Evolutionary conservation across 1,140 invertebrate species (phyloP).

Genomic region (Calephelis virginiensis): DNA sequence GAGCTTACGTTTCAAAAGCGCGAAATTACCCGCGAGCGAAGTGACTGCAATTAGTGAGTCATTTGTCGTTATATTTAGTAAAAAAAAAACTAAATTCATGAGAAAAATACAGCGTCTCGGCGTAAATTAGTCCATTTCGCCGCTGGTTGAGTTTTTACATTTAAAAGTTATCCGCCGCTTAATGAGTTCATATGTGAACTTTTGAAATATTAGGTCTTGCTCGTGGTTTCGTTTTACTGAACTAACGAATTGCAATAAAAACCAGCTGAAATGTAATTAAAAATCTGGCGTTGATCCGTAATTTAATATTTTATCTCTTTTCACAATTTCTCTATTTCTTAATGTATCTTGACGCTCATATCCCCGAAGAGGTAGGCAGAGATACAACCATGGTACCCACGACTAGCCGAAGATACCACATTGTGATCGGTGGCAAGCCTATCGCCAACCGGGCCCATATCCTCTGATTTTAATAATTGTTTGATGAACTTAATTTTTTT

Average conservation of each 20-base stretch:
- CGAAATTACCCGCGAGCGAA: constrained; percentile 24
- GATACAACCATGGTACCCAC: too few species aligned
- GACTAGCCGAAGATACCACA: too few species aligned
- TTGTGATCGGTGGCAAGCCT: too few species aligned
- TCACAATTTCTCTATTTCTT: too few species aligned
- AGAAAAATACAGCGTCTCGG: constrained; percentile 20
- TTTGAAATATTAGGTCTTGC: constrained; percentile 5
- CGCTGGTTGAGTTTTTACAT: constrained; percentile 10
- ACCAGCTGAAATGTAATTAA: too few species aligned
- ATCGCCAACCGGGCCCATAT: too few species aligned
- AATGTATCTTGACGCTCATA: too few species aligned
- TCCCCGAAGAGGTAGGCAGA: too few species aligned
- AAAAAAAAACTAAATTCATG: constrained; percentile 19
- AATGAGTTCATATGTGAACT: constrained; percentile 15
- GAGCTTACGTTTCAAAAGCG: constrained; percentile 13
- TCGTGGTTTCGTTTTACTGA: not conserved
- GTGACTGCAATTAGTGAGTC: constrained; percentile 29
- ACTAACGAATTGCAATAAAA: not conserved
- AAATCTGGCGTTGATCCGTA: too few species aligned
- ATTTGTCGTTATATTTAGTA: constrained; percentile 27
- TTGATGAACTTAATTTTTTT: too few species aligned
- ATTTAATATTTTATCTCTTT: too few species aligned
- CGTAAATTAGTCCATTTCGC: constrained; percentile 20
- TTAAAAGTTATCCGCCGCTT: constrained; percentile 8
- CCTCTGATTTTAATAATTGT: too few species aligned